Base-by-base conservation (phyloP, 2,797 vertebrate genomes). In the Chaetodon trifasciatus region DNA sequence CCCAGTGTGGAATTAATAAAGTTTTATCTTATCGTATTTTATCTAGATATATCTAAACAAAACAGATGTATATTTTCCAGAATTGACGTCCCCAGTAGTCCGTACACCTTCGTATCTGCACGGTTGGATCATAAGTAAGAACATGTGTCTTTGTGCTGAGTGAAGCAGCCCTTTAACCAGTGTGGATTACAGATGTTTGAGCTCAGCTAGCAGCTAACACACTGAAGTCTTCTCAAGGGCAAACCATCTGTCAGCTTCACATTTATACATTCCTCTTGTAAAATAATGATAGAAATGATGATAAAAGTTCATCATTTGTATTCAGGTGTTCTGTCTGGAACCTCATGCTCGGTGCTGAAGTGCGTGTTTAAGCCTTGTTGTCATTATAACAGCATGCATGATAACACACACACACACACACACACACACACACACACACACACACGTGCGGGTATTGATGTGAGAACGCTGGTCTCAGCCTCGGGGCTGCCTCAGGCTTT, bases 401-500 rank as follows among this genome's bases (percentile, higher is more conserved):
- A 57, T 17, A 66, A 50, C 76, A 52, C n/a, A 53, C 55, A 55
- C 65, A n/a, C 44, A 64, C 49, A 44, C 49, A 61, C 23, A 46
- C 42, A 47, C 62, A 46, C 39, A 23, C 60, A 44, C n/a, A 23
- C 15, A 35, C 57, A 49, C 57, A 6, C 35, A 28, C 28, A 28
- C 3, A 3, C 28, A 28, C n/a, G n/a, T n/a, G 28, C 3, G 24
- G 40, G n/a, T 17, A 1, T 28, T 28, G 28, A 28, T 28, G 28
- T 28, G 28, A 3, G 28, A 28, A 28, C 28, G 28, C 28, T 3
- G 46, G 42, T 78, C 42, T 70, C 17, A 55, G 66, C 68, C 63
- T 23, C 70, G 10, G 70, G 63, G 37, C 67, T n/a, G 78, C 76
- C 52, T 58, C 61, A 7, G 82, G 82, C 52, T 68, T 61, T 17